Evolutionary conservation across 2,113 vertebrate genomes (phyloP), one percentile per base, ranked within the genome.

Genomic region (Grus americana): DNA sequence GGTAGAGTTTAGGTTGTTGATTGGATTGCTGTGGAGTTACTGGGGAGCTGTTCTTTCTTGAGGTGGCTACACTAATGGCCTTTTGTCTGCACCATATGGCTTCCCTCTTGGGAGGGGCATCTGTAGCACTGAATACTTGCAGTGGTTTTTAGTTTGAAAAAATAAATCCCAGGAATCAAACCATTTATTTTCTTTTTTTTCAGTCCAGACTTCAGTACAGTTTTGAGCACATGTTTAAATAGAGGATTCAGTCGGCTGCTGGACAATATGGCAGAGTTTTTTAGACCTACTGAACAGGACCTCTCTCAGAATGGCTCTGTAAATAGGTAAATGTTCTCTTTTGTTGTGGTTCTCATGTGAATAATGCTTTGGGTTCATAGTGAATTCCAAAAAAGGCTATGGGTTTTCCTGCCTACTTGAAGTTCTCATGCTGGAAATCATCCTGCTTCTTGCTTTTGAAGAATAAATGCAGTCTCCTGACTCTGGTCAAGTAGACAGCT

Each of bases 261-360:
- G 40, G 99, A 99, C 98, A 99, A 99, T 46, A 98, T 99, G 98
- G 99, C 99, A 5, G 99, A 99, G 96, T 99, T 99, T 97, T 99
- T 99, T 96, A 98, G 98, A 95, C 98, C 98, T 29, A 98, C 98
- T 9, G 98, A 98, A 14, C 95, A 97, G 71, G 99, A 99, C 82
- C 91, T 98, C 54, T 96, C 96, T 73, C 96, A 94, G 58, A 96
- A 89, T 23, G 88, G 88, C 70, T 97, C 98, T 73, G 93, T 98
- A 87, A 97, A 98, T 74, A 99, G 98, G 99, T 99, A 95, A 96
- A 78, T 67, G 19, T 59, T 63, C 79, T n/a, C 26, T 92, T 74
- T n/a, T 85, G 15, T 36, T 68, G 32, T 24, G 17, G 7, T 81
- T 91, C 38, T 68, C 11, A 6, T 7, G 15, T 52, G 24, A 80